Conservation (phyloP, 2,797 vertebrate species). For the Lepilemur septentrionalis region DNA sequence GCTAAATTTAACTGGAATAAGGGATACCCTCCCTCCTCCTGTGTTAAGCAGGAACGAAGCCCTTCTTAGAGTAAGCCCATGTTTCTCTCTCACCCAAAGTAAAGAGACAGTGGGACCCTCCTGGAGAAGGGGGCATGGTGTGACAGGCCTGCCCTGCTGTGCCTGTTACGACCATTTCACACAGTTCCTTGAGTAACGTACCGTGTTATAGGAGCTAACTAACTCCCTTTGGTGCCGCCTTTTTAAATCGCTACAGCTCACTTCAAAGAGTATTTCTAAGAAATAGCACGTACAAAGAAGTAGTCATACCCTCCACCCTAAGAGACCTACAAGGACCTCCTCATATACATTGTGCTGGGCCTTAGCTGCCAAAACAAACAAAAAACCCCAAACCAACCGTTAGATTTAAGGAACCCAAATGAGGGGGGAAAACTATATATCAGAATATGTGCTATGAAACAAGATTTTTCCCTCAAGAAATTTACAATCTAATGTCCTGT, state of each 20-base stretch:
- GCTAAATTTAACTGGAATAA: background rate
- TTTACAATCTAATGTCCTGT: background rate
- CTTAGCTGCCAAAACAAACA: background rate
- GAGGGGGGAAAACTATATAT: background rate
- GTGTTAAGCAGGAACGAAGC: background rate
- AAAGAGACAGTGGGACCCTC: background rate
- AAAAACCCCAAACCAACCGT: background rate
- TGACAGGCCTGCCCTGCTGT: background rate
- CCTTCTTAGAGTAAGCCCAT: background rate
- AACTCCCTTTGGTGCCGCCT: background rate
- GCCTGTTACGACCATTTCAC: background rate
- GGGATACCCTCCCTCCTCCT: background rate
- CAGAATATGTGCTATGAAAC: background rate
- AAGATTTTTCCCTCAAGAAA: background rate
- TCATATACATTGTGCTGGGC: background rate
- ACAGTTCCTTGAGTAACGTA: background rate
- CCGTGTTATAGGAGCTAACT: background rate
- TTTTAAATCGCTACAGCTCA: background rate
- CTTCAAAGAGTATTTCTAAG: background rate
- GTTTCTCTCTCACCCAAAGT: background rate
- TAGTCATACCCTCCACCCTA: background rate
- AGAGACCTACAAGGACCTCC: background rate
- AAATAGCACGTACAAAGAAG: background rate
- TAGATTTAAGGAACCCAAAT: background rate
- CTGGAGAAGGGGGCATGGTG: background rate